phyloP scores from a whole-genome alignment of 2,888 invertebrate species.

The Adelognathus sp. region DNA sequence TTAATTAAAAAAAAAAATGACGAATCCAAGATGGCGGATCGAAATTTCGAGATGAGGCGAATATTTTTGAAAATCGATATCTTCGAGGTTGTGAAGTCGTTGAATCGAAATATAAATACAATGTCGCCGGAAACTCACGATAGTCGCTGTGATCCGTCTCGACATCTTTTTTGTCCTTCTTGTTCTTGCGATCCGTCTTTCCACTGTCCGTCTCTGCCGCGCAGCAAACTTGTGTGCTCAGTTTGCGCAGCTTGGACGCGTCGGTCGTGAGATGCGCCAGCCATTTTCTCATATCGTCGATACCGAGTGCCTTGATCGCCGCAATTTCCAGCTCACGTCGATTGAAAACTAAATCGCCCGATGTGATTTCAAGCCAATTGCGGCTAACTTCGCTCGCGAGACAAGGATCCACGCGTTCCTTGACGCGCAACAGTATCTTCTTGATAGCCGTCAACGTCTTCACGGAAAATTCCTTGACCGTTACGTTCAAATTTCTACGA shows the following conservation, averaged over 20 bases:
- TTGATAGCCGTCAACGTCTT: constrained; percentile 85
- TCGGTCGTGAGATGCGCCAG: constrained; percentile 62
- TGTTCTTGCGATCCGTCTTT: not conserved
- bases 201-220: not conserved
- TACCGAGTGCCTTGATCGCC: constrained; percentile 82
- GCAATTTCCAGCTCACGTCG: constrained; percentile 88
- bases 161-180: not conserved
- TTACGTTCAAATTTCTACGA: constrained; percentile 84
- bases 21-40: too few species aligned
- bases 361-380: constrained; percentile 91
- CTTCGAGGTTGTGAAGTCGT: too few species aligned
- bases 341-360: constrained; percentile 89
- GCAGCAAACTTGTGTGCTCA: constrained; percentile 73
- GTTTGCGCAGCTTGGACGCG: constrained; percentile 69
- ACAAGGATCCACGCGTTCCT: constrained; percentile 88
- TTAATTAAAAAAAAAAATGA: too few species aligned
- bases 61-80: too few species aligned
- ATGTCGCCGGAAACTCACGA: too few species aligned
- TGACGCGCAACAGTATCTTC: constrained; percentile 88
- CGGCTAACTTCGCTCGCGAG: constrained; percentile 90
- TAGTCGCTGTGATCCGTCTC: not conserved
- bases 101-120: too few species aligned
- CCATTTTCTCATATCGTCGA: constrained; percentile 69
- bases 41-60: too few species aligned
- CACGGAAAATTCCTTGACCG: constrained; percentile 83